Evolutionary conservation across 2,113 vertebrate species (phyloP).

Genomic region (Mus musculus): DNA sequence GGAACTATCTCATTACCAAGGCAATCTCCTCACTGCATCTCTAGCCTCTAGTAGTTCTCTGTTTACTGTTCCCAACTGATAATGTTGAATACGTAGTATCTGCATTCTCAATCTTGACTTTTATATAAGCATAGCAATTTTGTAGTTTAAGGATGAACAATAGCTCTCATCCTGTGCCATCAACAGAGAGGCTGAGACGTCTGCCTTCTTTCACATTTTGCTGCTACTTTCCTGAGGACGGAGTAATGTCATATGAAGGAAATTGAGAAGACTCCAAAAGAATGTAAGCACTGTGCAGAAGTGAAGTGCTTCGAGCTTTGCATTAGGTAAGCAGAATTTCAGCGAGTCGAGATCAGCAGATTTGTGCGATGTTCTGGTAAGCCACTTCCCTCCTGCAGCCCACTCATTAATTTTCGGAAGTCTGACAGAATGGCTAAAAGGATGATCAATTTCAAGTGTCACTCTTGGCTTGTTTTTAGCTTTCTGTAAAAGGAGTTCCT

Average conservation of each 20-base stretch:
- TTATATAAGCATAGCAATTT: neutral
- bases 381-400: slow-evolving; percentile 69
- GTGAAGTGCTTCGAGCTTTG: slow-evolving; percentile 56
- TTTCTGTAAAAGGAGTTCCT: slow-evolving; percentile 73
- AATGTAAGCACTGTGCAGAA: slow-evolving; percentile 15
- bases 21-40: neutral
- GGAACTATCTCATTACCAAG: neutral
- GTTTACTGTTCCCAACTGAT: neutral
- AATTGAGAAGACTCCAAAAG: neutral
- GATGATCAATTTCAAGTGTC: slow-evolving; percentile 69
- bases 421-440: slow-evolving; percentile 71
- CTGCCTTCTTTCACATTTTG: slow-evolving; percentile 1
- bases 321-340: slow-evolving; percentile 77
- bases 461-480: slow-evolving; percentile 64
- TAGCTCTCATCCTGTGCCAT: neutral
- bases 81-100: neutral
- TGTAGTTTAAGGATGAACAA: neutral
- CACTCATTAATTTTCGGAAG: slow-evolving; percentile 77
- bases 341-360: slow-evolving; percentile 74
- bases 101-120: slow-evolving; percentile 11
- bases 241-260: neutral
- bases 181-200: neutral
- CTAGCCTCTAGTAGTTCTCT: neutral
- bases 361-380: slow-evolving; percentile 67
- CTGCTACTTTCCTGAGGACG: neutral